Base-by-base conservation (phyloP, 2,888 invertebrate genomes). In the Epicampocera succincta region DNA sequence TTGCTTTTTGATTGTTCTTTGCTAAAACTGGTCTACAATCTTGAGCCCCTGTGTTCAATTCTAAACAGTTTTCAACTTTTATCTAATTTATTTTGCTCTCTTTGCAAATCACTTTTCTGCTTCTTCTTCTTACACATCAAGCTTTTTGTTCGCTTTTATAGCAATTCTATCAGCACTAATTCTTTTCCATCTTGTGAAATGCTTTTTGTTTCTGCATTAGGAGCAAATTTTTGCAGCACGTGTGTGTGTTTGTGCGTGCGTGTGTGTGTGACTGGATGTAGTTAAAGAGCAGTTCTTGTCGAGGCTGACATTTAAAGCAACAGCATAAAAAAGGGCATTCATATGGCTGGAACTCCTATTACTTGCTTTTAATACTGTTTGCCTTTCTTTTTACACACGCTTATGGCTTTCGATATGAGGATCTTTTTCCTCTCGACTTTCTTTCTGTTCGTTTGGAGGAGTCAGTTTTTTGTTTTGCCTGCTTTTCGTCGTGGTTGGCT, bases 371-470 rank as follows among this genome's bases (percentile, higher is more conserved):
- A 61, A 63, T 63, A 68, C 50, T 81, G 81, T 73, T 81, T 68
- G 81, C 46, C 44, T 82, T 65, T 25, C 81, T 63, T 77, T 73
- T 73, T 76, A 61, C 38, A 76, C 72, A 81, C 75, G 75, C 42
- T 80, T 76, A 75, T 76, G 76, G 80, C 72, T 72, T 76, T 72
- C 69, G 58, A 75, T 75, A 65, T 25, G 52, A 71, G 25, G 61
- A 72, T 54, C 33, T 46, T 21, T 42, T 19, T 13, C 21, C 15
- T 29, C 29, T 42, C 25, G 8, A n/a, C 13, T 15, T 40, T 21
- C 13, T 40, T 65, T 60, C 56, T 33, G 17, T 42, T 60, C 40
- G n/a, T 60, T 21, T 42, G 19, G 12, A 40, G 42, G n/a, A 60
- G 40, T 2, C 29, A 29, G 4, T 54, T 19, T 61, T 61, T 38